Evolutionary conservation across 2,113 vertebrate genomes (phyloP), one percentile per base, ranked within the genome.

Genomic region (Oreochromis niloticus): DNA sequence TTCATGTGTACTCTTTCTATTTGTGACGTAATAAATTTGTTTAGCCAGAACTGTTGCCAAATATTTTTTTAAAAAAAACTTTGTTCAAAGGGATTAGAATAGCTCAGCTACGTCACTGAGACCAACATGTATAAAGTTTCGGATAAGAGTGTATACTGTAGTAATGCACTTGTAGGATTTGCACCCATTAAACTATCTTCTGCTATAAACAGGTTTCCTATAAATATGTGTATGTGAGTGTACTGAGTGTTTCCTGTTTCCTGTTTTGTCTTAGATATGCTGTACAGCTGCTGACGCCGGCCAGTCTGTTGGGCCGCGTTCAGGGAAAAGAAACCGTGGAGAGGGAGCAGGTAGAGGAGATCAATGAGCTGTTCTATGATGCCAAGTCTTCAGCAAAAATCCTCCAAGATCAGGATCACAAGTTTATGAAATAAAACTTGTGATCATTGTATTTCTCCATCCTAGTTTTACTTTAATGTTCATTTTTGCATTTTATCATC

Each of bases 351-450:
- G 96, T 99, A 17, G 98, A 99, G 91, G 99, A 99, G 95, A 98
- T 99, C 94, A 98, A 98, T 30, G 99, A 99, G 96, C 97, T 99
- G 66, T 99, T 99, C 96, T 99, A 99, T 9, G 99, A 99, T 3
- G 98, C 99, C 89, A 99, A 99, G 95, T 99, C 99, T 55, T 99
- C 98, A 0, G 99, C 99, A 87, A 99, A 99, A 95, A 98, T 99
- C 92, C 96, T 99, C 87, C 98, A 99, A 85, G 98, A 99, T 88
- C 98, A 99, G 85, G 97, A 98, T 90, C 98, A 98, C 86, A 99
- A 99, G 93, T 99, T 98, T 87, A 99, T 99, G 99, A 99, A 99
- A 90, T 99, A 86, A 95, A 91, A 80, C 32, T 39, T 52, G 30
- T 11, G 8, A 81, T 89, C 32, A 56, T 16, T 52, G 83, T 78